Base-by-base conservation (phyloP, 2,113 vertebrate species). In the Gymnarchus niloticus region DNA sequence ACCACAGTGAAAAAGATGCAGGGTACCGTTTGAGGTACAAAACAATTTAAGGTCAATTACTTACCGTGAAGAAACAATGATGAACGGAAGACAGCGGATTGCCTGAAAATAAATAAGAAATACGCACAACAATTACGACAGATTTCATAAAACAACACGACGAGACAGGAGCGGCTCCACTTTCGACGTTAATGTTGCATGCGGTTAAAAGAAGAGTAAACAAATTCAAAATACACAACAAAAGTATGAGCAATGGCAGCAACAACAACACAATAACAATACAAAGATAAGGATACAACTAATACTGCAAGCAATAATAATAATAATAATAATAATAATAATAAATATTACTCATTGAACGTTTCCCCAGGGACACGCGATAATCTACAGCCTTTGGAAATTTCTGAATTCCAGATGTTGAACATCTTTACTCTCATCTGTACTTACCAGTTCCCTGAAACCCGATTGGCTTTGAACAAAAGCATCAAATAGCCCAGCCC, bases 381-480 rank as follows among this genome's bases (percentile, higher is more conserved):
- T 96, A 95, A 95, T 95, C 94, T 94, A 93, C 95, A 94, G 94
- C 94, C 93, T 94, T 94, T 94, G 93, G 93, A 95, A 94, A 94
- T 95, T 95, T 94, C 94, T 94, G 92, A 95, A 94, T 94, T 96
- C 95, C 94, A 96, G 95, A 96, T 96, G 94, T 96, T 94, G 93
- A 94, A 93, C 94, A 95, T 95, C 95, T 95, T 95, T 94, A 92
- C 95, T 94, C 95, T 95, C 93, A 94, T 94, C 93, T 93, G 94
- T 93, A 93, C 93, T 92, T 94, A 93, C 93, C 19, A 77, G 56
- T 87, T 86, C 85, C n/a, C 88, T 82, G 92, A 90, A 93, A 92
- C 95, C 95, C 94, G 95, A 96, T 96, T 96, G 93, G 93, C 93
- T 96, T 95, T 95, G 93, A 93, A 95, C 93, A 96, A 94, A 94